Base-by-base conservation (phyloP, 2,888 invertebrate species). In the Mythimna vitellina region DNA sequence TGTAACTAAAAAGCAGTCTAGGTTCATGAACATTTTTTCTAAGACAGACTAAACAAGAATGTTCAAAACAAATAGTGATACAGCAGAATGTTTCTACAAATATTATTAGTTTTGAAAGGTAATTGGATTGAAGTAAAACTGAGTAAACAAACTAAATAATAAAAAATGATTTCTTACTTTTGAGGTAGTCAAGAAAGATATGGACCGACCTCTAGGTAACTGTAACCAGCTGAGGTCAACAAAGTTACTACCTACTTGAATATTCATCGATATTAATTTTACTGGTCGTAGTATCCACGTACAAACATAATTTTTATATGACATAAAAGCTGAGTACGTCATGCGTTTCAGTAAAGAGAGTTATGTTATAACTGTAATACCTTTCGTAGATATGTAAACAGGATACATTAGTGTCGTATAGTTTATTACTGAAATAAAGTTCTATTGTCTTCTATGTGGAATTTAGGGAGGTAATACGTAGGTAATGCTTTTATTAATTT, bases 181-280 rank as follows among this genome's bases (percentile, higher is more conserved):
- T 56, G 57, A 35, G 35, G 12, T 35, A 3, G 22, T 56, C 8
- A 22, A 53, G 20, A 20, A 49, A 32, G 38, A 68, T 22, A 53
- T 10, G 5, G 7, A 63, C 9, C 8, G 25, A 35, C 9, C 14
- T n/a, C n/a, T n/a, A 51, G 9, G 49, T 10, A 29, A n/a, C n/a
- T 3, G 3, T 29, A 7, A 8, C 22, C 49, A 61, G 14, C 20
- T 32, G 12, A 70, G 67, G 65, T 80, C 70, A 76, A 67, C 66
- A 64, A 35, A 64, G 66, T 77, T 77, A 77, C 60, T 58, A 58
- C 73, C 51, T 69, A 63, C 73, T 73, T 84, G 86, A 88, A 88
- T 86, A 88, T 86, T 86, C 85, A 88, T 86, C 35, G 78, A 57
- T 67, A 73, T 76, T 63, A 76, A 74, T 54, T 73, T 70, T 65